These are phyloP conservation scores for Noctua janthina DNA, from an alignment of 2,888 invertebrate species.

Conservation along the genomic window DNA sequence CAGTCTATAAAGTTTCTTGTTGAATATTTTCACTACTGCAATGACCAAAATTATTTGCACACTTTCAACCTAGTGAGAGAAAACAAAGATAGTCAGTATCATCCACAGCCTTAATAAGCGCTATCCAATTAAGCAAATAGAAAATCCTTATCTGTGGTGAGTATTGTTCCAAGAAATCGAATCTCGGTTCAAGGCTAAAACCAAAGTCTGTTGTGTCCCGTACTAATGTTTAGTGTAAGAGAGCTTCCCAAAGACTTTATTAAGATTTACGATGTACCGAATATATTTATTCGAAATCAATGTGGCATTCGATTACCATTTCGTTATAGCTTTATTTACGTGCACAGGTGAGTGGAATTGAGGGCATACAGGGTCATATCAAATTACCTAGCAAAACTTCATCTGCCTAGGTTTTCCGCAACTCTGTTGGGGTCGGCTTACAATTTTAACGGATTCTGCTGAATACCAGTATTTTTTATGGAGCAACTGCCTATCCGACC, in stretches of 20 bases:
- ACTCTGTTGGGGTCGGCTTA: neutral
- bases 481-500: neutral
- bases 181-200: slow-evolving; percentile 37
- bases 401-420: neutral
- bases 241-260: slow-evolving; percentile 61
- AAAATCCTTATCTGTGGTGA: slow-evolving; percentile 11
- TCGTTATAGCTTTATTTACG: slow-evolving; percentile 62
- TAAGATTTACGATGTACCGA: slow-evolving; percentile 67
- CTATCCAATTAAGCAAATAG: slow-evolving; percentile 13
- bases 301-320: slow-evolving; percentile 67
- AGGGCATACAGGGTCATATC: neutral
- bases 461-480: neutral
- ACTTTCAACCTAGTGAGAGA: neutral
- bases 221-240: slow-evolving; percentile 53
- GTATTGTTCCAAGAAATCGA: slow-evolving; percentile 47
- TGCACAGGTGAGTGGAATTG: slow-evolving; percentile 37
- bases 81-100: neutral
- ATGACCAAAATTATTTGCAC: neutral
- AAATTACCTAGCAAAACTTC: neutral
- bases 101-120: neutral
- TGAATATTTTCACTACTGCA: neutral
- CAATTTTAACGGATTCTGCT: neutral
- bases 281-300: slow-evolving; percentile 67
- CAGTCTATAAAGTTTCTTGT: neutral
- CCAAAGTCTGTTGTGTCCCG: slow-evolving; percentile 19